Evolutionary conservation across 1,140 invertebrate genomes (phyloP).

Genomic region (Cydia pomonella): DNA sequence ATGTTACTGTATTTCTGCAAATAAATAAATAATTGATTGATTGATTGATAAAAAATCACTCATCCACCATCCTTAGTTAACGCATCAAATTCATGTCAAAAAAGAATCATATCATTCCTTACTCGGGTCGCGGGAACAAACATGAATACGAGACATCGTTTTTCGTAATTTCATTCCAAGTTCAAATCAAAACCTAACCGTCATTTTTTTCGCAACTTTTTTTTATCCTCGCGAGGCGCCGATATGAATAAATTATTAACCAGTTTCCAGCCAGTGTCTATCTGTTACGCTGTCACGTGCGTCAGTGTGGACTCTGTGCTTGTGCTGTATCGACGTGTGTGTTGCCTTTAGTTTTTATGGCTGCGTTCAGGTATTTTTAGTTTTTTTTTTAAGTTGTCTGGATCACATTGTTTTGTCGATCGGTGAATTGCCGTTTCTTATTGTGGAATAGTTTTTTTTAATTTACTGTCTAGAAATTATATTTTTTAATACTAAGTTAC

Average conservation of each 20-base stretch:
- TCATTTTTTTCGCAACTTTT: slow-evolving; percentile 17
- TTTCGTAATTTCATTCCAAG: neutral
- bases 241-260: slow-evolving; percentile 11
- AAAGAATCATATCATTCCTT: too few species aligned
- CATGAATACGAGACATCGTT: neutral
- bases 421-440: neutral
- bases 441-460: neutral
- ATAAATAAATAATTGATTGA: too few species aligned
- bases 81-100: too few species aligned
- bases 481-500: too few species aligned
- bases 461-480: neutral
- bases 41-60: too few species aligned
- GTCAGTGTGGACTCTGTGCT: neutral
- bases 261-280: slow-evolving; percentile 13
- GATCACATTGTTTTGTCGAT: neutral
- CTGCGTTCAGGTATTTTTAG: slow-evolving; percentile 11
- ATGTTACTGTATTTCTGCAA: too few species aligned
- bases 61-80: too few species aligned
- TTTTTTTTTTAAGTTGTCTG: neutral
- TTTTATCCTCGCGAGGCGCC: slow-evolving; percentile 1
- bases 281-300: neutral
- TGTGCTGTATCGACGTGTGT: neutral
- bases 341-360: neutral
- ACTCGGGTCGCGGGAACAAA: too few species aligned
- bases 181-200: neutral